Base-by-base conservation (phyloP, 2,113 vertebrate genomes). In the Poecile atricapillus region DNA sequence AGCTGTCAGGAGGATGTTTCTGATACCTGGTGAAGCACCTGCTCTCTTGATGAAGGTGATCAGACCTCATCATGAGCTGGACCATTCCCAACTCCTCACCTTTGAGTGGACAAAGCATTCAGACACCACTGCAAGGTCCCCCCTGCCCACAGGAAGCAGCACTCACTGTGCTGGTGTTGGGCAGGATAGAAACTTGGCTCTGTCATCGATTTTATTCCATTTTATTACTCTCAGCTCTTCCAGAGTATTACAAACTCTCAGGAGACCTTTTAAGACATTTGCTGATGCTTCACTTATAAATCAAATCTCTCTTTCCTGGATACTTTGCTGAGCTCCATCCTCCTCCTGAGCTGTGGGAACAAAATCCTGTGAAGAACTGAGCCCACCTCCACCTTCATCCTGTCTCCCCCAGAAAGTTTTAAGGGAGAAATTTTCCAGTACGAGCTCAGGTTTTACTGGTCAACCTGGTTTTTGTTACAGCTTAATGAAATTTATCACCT, bases 151-250 rank as follows among this genome's bases (percentile, higher is more conserved):
- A 5, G 68, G 67, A 13, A 65, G 23, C 64, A 14, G 27, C 0
- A 16, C 68, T 74, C 5, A 0, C 46, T 58, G 41, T 37, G 71
- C 79, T 77, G 67, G 28, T 55, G 53, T 7, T 37, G 63, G 49
- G 31, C 59, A 49, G 77, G 44, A 30, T 4, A 53, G 41, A 68
- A 82, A 79, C 83, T 79, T 58, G 49, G 69, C 87, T 91, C 74
- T 76, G 31, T 19, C 85, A 94, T 91, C 0, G 16, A 89, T 96
- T 91, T 87, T 56, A 95, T 91, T 89, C 53, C 69, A 84, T 95
- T 97, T 95, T 94, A 94, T 94, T 96, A 92, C 91, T 93, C 87
- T 82, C n/a, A 3, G 65, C 87, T 92, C 84, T 95, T 92, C 59
- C 74, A 84, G 70, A 89, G 69, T 62, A 89, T 89, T 91, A 60